phyloP scores from a whole-genome alignment of 2,113 vertebrate species.

The Channa argus region DNA sequence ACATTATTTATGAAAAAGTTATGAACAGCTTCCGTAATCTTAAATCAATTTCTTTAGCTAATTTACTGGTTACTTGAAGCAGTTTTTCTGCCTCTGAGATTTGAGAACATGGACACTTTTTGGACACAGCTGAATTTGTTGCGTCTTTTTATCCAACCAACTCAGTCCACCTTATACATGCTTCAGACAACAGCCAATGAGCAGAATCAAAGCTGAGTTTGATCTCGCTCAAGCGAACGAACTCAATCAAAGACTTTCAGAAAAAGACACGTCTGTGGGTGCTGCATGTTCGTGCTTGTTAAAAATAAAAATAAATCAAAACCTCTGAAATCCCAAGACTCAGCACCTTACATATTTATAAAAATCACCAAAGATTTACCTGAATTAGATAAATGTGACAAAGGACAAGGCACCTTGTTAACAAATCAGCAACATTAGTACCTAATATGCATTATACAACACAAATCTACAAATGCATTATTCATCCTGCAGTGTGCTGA shows the following conservation, averaged over 20 bases:
- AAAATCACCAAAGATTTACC: no score
- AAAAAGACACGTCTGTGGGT: neutral
- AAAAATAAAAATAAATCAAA: neutral
- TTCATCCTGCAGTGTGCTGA: slow-evolving; percentile 51
- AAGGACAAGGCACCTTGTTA: no score
- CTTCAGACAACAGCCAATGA: slow-evolving; percentile 3
- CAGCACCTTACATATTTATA: no score
- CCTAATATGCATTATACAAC: slow-evolving; percentile 48
- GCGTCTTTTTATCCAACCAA: neutral
- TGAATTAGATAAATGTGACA: no score
- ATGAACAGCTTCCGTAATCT: no score
- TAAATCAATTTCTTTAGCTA: no score
- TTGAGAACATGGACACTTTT: neutral
- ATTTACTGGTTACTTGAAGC: no score
- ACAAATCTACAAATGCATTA: slow-evolving; percentile 52
- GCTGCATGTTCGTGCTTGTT: neutral
- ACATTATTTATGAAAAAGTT: no score
- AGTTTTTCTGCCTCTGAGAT: neutral
- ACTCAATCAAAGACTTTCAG: neutral
- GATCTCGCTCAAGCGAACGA: neutral
- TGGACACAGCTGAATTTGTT: neutral
- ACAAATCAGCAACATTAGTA: slow-evolving; percentile 38
- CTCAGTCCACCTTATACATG: neutral
- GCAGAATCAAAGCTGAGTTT: neutral
- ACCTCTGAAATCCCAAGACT: no score